Conservation (phyloP, 2,888 invertebrate genomes). For the Leptopilina drosophilae region DNA sequence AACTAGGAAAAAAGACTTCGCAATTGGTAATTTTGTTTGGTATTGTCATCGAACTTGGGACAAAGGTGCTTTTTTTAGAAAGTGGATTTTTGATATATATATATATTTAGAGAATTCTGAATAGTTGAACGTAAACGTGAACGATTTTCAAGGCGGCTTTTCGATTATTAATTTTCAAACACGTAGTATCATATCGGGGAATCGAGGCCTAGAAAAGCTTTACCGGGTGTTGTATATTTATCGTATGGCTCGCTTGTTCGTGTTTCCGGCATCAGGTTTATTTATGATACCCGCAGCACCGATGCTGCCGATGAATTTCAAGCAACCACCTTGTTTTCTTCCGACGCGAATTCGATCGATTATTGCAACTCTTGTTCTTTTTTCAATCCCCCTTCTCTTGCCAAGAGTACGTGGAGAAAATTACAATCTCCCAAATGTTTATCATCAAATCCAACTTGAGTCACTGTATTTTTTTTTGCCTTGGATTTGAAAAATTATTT, state of each 20-base stretch:
- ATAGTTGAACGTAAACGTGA: neutral
- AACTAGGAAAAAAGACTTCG: too few relatives aligned
- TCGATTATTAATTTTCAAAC: neutral
- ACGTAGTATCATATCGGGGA: neutral
- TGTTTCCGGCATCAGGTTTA: conserved; percentile 68
- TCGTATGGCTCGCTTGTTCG: conserved; percentile 62
- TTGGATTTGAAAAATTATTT: too few relatives aligned
- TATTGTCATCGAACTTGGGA: too few relatives aligned
- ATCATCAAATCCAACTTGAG: too few relatives aligned
- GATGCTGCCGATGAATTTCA: conserved; percentile 61
- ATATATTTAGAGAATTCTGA: neutral
- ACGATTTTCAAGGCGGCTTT: neutral
- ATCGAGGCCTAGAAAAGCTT: conserved; percentile 49
- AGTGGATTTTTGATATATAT: too few relatives aligned
- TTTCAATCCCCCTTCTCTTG: neutral
- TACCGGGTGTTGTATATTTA: conserved; percentile 67
- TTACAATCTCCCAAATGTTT: neutral
- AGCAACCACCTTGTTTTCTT: conserved; percentile 48
- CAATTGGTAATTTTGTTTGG: too few relatives aligned
- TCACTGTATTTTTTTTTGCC: too few relatives aligned
- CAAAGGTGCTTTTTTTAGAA: too few relatives aligned
- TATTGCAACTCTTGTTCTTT: conserved; percentile 31
- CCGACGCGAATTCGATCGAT: conserved; percentile 51
- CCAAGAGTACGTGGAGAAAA: conserved; percentile 13
- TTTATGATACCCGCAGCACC: conserved; percentile 66